Percentiles rank a stretch among this genome's conserved stretches.
Evolutionary conservation across 1,140 invertebrate species (phyloP).

Genomic region (Achroia grisella): DNA sequence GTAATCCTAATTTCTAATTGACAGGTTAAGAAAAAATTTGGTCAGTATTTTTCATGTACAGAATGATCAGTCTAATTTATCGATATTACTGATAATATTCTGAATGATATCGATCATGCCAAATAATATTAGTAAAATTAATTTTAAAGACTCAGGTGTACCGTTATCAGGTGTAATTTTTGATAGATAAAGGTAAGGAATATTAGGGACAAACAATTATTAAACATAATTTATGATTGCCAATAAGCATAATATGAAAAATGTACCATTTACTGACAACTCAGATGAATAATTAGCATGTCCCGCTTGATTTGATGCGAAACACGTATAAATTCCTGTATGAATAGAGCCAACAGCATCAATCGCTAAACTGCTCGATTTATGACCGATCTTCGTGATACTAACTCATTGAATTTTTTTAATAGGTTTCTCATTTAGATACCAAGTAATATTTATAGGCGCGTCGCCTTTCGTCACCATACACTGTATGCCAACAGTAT

Average conservation of each 20-base stretch:
- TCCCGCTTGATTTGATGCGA: conserved; percentile 78
- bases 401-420: conserved; percentile 61
- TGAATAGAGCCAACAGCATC: conserved; percentile 80
- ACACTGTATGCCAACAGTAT: conserved; percentile 77
- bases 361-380: conserved; percentile 81
- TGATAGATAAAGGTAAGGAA: too few relatives aligned
- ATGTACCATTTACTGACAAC: conserved; percentile 78
- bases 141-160: too few relatives aligned
- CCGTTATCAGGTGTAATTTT: too few relatives aligned
- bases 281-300: conserved; percentile 77
- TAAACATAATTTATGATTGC: too few relatives aligned
- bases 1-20: too few relatives aligned
- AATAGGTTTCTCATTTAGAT: conserved; percentile 73
- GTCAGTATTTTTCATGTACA: too few relatives aligned
- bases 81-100: too few relatives aligned
- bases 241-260: neutral
- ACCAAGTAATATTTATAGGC: conserved; percentile 83
- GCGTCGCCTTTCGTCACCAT: conserved; percentile 83
- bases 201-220: too few relatives aligned
- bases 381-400: conserved; percentile 74
- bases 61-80: too few relatives aligned
- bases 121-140: too few relatives aligned
- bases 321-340: conserved; percentile 83
- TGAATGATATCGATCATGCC: too few relatives aligned
- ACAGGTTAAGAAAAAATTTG: too few relatives aligned